Conservation (phyloP, 2,113 vertebrate species). For the Probosciger aterrimus region DNA sequence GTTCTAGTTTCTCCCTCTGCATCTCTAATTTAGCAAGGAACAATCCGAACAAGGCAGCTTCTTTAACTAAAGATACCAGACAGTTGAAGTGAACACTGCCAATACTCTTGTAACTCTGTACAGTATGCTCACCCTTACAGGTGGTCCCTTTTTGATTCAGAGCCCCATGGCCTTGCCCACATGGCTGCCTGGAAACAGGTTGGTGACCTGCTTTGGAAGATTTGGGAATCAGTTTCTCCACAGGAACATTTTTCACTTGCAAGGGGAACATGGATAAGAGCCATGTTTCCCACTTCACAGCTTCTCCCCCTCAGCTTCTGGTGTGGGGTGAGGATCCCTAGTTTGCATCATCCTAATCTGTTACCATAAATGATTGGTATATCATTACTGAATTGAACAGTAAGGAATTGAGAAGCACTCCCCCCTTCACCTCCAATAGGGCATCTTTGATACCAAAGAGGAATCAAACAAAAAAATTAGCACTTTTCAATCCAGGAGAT, state of each 20-base stretch:
- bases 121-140: background rate
- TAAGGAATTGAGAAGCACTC: background rate
- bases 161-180: background rate
- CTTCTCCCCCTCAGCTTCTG: background rate
- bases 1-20: background rate
- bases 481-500: background rate
- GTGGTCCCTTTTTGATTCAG: background rate
- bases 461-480: background rate
- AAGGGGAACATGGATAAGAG: background rate
- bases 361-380: background rate
- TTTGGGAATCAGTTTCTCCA: background rate
- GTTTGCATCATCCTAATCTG: background rate
- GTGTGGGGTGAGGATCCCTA: background rate
- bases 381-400: background rate
- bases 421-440: background rate
- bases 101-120: background rate
- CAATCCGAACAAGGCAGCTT: background rate
- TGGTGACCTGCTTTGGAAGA: background rate
- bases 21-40: background rate
- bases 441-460: background rate
- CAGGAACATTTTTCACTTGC: background rate
- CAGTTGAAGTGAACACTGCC: background rate
- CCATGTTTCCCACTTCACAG: background rate
- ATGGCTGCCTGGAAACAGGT: background rate
- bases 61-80: background rate